Evolutionary conservation across 2,113 vertebrate species (phyloP).

Genomic region (Ciconia stormi): DNA sequence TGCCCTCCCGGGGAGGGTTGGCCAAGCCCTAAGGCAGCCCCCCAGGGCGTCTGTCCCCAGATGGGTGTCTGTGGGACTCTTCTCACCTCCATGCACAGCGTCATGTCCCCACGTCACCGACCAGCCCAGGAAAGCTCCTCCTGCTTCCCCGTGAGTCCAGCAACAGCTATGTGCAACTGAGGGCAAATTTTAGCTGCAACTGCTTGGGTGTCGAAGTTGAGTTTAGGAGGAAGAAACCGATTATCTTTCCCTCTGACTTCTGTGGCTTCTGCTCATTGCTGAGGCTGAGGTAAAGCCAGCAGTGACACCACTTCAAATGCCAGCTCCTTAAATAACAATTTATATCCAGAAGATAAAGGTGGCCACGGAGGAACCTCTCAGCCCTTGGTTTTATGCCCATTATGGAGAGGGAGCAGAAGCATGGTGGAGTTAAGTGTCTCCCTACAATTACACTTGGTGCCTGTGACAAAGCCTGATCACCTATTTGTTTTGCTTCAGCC

Average conservation of each 20-base stretch:
- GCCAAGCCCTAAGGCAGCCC: neutral
- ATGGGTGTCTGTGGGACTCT: neutral
- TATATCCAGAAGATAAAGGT: neutral
- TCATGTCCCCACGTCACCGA: neutral
- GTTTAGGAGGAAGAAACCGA: neutral
- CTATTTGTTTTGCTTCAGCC: neutral
- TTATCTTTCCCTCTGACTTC: neutral
- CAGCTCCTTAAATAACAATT: neutral
- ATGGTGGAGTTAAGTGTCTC: neutral
- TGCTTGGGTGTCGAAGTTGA: neutral
- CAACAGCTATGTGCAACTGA: neutral
- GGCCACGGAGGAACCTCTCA: neutral
- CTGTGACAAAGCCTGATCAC: neutral
- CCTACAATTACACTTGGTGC: neutral
- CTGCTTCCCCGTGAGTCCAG: neutral
- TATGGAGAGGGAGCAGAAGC: neutral
- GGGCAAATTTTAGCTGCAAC: neutral
- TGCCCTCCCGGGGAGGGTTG: neutral
- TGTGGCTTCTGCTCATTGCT: neutral
- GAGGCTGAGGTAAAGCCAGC: neutral
- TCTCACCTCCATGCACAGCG: neutral
- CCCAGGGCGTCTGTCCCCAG: rapidly evolving
- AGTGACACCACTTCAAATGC: neutral
- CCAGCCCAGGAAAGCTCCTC: neutral
- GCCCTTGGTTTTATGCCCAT: neutral